phyloP scores from a whole-genome alignment of 2,888 invertebrate species.

The Agonopterix heracliana region DNA sequence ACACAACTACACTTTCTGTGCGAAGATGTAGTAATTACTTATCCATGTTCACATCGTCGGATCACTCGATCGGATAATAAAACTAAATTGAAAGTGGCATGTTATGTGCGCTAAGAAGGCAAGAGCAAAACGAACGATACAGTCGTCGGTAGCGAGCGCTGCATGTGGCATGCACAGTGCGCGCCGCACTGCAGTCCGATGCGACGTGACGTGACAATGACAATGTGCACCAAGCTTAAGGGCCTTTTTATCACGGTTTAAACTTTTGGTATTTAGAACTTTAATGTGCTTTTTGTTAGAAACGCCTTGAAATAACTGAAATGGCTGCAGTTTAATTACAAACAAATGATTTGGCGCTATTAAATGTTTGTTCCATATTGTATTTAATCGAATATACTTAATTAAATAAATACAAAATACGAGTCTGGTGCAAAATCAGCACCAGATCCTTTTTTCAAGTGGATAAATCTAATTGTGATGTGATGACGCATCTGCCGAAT shows the following conservation, averaged over 20 bases:
- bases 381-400: no score
- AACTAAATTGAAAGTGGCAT: conserved; percentile 44
- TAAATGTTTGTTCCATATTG: no score
- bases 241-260: conserved; percentile 5
- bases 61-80: conserved; percentile 36
- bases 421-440: no score
- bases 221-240: conserved; percentile 16
- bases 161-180: conserved; percentile 33
- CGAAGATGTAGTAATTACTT: conserved; percentile 47
- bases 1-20: conserved; percentile 2
- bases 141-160: conserved; percentile 25
- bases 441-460: no score
- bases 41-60: conserved; percentile 46
- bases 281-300: no score
- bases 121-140: conserved; percentile 46
- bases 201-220: conserved; percentile 1
- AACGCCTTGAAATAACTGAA: no score
- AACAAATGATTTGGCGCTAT: no score
- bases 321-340: no score
- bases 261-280: background rate
- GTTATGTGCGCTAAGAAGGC: conserved; percentile 37
- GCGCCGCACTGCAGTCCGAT: background rate
- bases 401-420: no score
- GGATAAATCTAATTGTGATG: no score
- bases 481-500: no score